A percentile compares a stretch with the other conserved stretches of the same genome.
Evolutionary conservation across 2,888 invertebrate genomes (phyloP).

Genomic region (Fragum fragum): DNA sequence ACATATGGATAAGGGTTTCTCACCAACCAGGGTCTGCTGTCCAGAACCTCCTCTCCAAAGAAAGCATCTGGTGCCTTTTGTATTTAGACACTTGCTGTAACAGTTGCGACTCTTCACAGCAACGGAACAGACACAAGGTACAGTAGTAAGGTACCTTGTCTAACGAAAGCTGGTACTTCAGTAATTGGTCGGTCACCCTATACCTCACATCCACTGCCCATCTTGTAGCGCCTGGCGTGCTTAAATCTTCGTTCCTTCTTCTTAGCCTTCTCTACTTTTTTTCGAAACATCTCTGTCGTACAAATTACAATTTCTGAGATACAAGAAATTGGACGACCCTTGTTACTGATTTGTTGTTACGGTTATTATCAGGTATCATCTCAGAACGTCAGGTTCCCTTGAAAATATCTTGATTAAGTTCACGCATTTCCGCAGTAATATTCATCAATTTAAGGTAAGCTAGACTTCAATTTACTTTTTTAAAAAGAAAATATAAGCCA

Average conservation of each 20-base stretch:
- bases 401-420: too few species aligned
- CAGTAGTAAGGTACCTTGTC: conserved; percentile 21
- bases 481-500: too few species aligned
- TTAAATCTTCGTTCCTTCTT: not conserved
- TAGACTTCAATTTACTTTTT: too few species aligned
- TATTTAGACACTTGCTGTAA: conserved; percentile 7
- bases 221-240: conserved; percentile 6
- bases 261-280: not conserved
- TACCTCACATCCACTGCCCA: not conserved
- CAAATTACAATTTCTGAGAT: not conserved
- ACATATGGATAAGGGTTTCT: too few species aligned
- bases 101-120: not conserved
- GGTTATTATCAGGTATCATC: too few species aligned
- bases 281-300: not conserved
- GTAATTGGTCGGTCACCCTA: not conserved
- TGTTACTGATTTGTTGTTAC: not conserved
- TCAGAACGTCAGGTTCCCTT: too few species aligned
- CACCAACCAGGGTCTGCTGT: too few species aligned
- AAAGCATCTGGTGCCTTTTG: not conserved
- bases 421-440: too few species aligned
- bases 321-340: too few species aligned
- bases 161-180: conserved; percentile 10
- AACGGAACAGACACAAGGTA: too few species aligned
- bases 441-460: too few species aligned
- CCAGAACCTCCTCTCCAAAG: too few species aligned